Conservation (phyloP, 1,140 invertebrate genomes). For the Thaumetopoea pityocampa region DNA sequence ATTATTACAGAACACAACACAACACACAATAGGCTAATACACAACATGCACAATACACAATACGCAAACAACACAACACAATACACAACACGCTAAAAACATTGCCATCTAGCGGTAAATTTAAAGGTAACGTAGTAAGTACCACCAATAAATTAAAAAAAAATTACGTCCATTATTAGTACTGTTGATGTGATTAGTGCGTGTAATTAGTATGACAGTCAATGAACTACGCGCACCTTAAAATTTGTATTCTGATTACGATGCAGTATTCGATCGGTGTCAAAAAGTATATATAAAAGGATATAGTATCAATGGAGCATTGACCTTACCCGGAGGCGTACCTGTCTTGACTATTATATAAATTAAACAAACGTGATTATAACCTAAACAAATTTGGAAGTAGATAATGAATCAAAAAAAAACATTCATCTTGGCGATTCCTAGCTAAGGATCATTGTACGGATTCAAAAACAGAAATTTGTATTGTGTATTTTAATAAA, state of each 20-base stretch:
- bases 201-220: conserved; percentile 13
- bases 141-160: no score
- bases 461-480: no score
- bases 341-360: conserved; percentile 6
- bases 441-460: conserved; percentile 3
- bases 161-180: no score
- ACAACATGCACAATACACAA: no score
- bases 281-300: conserved; percentile 27
- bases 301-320: conserved; percentile 23
- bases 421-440: neutral
- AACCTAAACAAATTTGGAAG: conserved; percentile 11
- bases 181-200: no score
- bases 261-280: conserved; percentile 27
- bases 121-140: no score
- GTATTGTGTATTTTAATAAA: conserved; percentile 4
- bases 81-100: no score
- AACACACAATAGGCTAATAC: no score
- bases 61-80: no score
- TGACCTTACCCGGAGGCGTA: conserved; percentile 20
- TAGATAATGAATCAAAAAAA: conserved; percentile 5
- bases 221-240: conserved; percentile 13
- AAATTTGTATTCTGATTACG: conserved; percentile 15
- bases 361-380: conserved; percentile 6
- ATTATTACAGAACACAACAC: no score
- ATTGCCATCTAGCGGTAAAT: no score